Evolutionary conservation across 1,140 invertebrate genomes (phyloP), one percentile per base, ranked within the genome.

Genomic region (Ostrea edulis): DNA sequence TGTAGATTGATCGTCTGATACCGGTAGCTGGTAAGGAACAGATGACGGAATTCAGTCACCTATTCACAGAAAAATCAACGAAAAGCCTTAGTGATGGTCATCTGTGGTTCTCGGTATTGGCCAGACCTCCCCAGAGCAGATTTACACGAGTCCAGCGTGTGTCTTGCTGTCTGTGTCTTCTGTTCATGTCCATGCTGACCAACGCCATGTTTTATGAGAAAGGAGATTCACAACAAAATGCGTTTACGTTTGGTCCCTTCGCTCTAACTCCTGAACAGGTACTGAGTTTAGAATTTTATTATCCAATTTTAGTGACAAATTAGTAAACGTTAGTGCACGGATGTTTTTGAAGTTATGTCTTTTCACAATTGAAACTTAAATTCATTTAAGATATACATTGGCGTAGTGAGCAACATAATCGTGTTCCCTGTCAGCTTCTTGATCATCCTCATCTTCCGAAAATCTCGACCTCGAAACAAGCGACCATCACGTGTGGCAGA

Each of bases 61-160:
- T 96, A 82, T 96, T 96, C 91, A 90, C 94, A 8, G 94, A 95
- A 82, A 94, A 93, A 22, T 94, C 95, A 0, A 92, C 94, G 52
- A 95, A 95, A 89, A 95, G 95, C 84, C 92, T 96, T 0, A 93
- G 94, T 20, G 96, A 96, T 91, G 96, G 96, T 53, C 96, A 96
- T 92, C 91, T 96, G 11, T 96, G 96, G 96, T 96, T 96, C 90
- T 96, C 96, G 12, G 95, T 96, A 8, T 95, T 96, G 89, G 93
- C 95, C 53, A 91, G 96, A 53, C 96, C 96, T 17, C 95, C 95
- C 7, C 92, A 95, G 65, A 96, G 95, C 71, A 91, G 96, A 51
- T 96, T 96, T 89, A 96, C 95, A 3, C 90, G 93, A 35, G 88
- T 94, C 9, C 95, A 96, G 93, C 90, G 96, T 55, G 94, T 96